These are phyloP conservation scores for Oncorhynchus gorbuscha DNA, from an alignment of 2,113 vertebrate genomes.

Conservation along the genomic window DNA sequence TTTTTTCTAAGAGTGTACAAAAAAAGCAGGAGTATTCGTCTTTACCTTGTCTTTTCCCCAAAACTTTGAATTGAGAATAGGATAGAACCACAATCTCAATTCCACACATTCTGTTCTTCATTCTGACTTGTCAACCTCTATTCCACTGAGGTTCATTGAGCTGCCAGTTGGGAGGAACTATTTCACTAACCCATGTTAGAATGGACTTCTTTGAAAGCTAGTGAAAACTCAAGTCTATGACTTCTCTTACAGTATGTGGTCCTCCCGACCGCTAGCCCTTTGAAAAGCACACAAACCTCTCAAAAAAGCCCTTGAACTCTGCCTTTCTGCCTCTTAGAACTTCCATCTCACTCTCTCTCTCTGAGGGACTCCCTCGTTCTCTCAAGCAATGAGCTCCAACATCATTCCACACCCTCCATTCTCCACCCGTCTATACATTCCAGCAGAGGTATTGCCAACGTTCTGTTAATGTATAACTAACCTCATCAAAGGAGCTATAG, in stretches of 20 bases:
- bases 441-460: slow-evolving; percentile 17
- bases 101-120: no score
- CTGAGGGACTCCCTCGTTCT: slow-evolving; percentile 8
- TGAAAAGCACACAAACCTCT: neutral
- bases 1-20: no score
- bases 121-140: no score
- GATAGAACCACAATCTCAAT: no score
- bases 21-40: no score
- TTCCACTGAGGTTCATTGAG: no score
- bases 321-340: slow-evolving; percentile 27
- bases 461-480: slow-evolving; percentile 62
- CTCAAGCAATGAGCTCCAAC: slow-evolving; percentile 20
- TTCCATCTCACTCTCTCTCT: slow-evolving; percentile 9
- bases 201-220: neutral
- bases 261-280: neutral
- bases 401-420: slow-evolving; percentile 32
- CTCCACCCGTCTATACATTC: slow-evolving; percentile 5
- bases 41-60: no score
- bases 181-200: no score
- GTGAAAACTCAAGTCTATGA: neutral
- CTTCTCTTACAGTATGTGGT: slow-evolving; percentile 8
- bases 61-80: no score
- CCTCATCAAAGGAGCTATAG: slow-evolving; percentile 51
- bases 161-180: no score
- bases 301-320: slow-evolving; percentile 16